Percentiles rank a stretch among this genome's conserved stretches.
Conservation (phyloP, 2,113 vertebrate species). For the Copsychus sechellarum region DNA sequence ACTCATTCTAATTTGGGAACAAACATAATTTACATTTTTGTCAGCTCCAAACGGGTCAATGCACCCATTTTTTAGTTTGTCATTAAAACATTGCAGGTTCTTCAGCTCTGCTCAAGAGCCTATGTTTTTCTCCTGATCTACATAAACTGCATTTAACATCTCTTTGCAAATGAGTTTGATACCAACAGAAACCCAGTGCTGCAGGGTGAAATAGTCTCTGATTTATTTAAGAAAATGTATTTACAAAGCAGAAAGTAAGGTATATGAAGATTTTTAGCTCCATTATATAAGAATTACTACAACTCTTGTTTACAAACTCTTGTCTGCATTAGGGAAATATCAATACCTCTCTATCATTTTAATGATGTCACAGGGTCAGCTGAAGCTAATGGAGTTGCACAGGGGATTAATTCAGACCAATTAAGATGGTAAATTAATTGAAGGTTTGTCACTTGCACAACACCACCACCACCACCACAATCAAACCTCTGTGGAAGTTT, state of each 20-base stretch:
- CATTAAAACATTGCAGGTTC: neutral
- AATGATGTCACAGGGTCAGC: neutral
- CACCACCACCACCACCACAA: neutral
- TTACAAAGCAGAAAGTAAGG: neutral
- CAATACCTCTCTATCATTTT: neutral
- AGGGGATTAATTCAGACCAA: neutral
- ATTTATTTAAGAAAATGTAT: neutral
- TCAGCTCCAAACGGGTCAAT: neutral
- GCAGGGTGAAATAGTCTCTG: neutral
- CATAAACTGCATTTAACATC: neutral
- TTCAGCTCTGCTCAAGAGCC: neutral
- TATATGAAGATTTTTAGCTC: neutral
- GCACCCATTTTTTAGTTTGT: neutral
- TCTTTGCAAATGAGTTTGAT: neutral
- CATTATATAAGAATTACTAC: neutral
- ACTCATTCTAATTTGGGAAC: neutral
- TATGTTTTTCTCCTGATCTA: neutral
- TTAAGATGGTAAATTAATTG: neutral
- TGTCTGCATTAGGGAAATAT: neutral
- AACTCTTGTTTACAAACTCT: neutral
- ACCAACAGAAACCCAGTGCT: neutral
- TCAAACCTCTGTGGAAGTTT: neutral
- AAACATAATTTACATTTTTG: neutral
- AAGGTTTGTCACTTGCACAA: neutral
- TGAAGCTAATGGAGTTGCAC: slow-evolving; percentile 1